A percentile compares a stretch with the other conserved stretches of the same genome.
Evolutionary conservation across 2,888 invertebrate genomes (phyloP).

Genomic region (Darwinula stevensoni): DNA sequence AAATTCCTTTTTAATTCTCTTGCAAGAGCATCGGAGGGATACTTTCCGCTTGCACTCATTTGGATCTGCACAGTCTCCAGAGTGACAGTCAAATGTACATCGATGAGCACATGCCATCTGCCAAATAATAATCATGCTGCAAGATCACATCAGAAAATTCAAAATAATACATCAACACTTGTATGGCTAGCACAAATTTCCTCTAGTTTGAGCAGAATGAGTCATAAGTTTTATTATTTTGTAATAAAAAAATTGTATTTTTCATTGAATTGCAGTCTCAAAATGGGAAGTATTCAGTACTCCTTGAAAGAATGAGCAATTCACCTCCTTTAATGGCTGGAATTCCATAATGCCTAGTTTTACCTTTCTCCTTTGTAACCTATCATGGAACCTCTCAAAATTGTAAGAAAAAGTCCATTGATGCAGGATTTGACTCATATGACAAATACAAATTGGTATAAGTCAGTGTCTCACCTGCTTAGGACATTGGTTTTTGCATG

Average conservation of each 20-base stretch:
- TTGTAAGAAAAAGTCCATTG: conserved; percentile 3
- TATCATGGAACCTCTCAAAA: conserved; percentile 3
- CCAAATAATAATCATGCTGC: conserved; percentile 11
- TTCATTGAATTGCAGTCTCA: too few species aligned
- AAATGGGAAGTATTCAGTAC: too few species aligned
- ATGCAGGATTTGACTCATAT: neutral
- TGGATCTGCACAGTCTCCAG: conserved; percentile 31
- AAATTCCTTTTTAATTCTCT: conserved; percentile 38
- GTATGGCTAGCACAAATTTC: too few species aligned
- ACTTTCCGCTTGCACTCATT: conserved; percentile 46
- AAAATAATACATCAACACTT: too few species aligned
- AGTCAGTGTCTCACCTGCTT: conserved; percentile 43
- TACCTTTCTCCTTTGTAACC: too few species aligned
- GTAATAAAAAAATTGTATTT: too few species aligned
- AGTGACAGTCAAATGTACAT: conserved; percentile 28
- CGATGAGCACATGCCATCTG: conserved; percentile 59
- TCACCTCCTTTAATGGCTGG: too few species aligned
- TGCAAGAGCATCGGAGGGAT: conserved; percentile 44
- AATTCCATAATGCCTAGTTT: too few species aligned
- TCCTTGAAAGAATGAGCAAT: too few species aligned
- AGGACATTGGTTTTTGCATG: conserved; percentile 60
- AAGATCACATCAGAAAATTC: too few species aligned
- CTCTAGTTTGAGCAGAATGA: too few species aligned
- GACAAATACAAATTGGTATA: neutral
- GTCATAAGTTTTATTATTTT: too few species aligned